A percentile compares a stretch with the other conserved stretches of the same genome.
These are phyloP conservation scores for Hemaris fuciformis DNA, from an alignment of 2,888 invertebrate genomes.

Conservation along the genomic window DNA sequence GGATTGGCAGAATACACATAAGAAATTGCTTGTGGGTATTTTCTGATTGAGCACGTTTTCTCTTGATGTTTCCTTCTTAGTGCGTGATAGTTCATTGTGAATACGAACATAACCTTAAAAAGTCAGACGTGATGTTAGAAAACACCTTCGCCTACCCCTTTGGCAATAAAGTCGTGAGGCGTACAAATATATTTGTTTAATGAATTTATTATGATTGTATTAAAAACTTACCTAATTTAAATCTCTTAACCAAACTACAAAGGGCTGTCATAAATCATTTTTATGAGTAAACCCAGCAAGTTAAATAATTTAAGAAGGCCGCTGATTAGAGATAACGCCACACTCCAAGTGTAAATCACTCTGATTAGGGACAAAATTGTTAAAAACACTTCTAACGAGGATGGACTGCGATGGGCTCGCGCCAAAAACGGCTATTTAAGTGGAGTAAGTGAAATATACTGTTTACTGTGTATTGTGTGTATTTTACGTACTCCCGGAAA, in stretches of 20 bases:
- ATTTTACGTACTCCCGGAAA: neutral
- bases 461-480: neutral
- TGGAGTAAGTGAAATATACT: neutral
- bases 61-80: too few relatives aligned
- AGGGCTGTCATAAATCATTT: neutral
- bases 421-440: neutral
- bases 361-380: neutral
- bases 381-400: neutral
- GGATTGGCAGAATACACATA: too few relatives aligned
- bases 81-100: too few relatives aligned
- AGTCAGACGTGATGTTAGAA: too few relatives aligned
- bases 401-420: neutral
- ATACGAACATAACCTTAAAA: too few relatives aligned
- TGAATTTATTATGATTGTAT: neutral
- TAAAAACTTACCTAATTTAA: neutral
- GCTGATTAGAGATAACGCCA: neutral
- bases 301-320: conserved; percentile 4
- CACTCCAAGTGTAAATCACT: neutral
- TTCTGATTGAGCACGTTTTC: too few relatives aligned
- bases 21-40: too few relatives aligned
- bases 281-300: neutral
- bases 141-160: too few relatives aligned
- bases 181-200: neutral
- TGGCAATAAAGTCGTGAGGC: neutral
- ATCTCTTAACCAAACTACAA: neutral